Conservation (phyloP, 2,113 vertebrate genomes). For the Piaya cayana region DNA sequence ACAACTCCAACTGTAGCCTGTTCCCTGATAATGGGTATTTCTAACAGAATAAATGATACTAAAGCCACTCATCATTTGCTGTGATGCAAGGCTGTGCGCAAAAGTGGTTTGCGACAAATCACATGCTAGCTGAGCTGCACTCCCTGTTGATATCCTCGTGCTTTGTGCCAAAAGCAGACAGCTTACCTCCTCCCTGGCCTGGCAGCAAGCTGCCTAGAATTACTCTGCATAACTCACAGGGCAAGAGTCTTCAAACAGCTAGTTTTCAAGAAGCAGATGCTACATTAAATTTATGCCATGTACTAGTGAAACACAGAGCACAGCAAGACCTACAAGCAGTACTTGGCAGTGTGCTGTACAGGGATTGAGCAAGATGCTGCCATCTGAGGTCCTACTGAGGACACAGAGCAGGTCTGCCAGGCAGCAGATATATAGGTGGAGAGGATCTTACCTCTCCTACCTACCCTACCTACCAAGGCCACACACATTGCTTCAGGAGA, state of each 20-base stretch:
- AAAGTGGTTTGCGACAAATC: background rate
- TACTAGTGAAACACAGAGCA: background rate
- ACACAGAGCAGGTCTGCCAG: background rate
- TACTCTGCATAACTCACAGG: background rate
- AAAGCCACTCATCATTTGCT: background rate
- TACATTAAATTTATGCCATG: background rate
- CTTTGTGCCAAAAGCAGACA: background rate
- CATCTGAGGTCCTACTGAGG: background rate
- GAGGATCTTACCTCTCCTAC: background rate
- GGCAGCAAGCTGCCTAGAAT: background rate
- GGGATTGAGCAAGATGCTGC: background rate
- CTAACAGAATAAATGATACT: background rate
- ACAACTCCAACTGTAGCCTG: background rate
- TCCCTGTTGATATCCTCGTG: background rate
- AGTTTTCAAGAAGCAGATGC: background rate
- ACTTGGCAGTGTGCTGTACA: background rate
- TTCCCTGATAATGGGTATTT: background rate
- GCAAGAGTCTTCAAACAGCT: background rate
- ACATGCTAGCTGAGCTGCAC: background rate
- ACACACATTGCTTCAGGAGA: background rate
- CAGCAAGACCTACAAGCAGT: background rate
- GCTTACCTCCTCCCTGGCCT: background rate
- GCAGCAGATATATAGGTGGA: fast-evolving
- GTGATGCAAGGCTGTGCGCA: fast-evolving
- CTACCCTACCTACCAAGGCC: background rate